Base-by-base conservation (phyloP, 2,113 vertebrate species). In the Machaerirhynchus nigripectus region DNA sequence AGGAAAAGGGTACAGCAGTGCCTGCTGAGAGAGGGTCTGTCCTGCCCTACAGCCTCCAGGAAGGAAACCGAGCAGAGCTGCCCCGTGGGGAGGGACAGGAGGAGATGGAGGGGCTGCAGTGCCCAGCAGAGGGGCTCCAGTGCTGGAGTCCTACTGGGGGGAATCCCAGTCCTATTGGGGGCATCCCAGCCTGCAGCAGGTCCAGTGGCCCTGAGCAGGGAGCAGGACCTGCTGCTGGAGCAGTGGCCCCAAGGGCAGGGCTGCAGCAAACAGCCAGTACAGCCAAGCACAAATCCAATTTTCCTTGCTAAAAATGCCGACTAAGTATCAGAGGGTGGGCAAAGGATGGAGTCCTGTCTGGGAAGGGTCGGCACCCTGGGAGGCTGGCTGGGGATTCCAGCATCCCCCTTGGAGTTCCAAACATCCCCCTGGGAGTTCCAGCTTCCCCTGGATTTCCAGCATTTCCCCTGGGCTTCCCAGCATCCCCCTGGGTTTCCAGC, bases 41-140 rank as follows among this genome's bases (percentile, higher is more conserved):
- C 31, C 68, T 79, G 40, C 22, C 28, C 61, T 33, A 1, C 0
- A 0, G 40, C 46, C 35, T 59, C 24, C 2, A 5, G 50, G 31
- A 55, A 70, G 46, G 55, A 61, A 39, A 22, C 11, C 26, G 44
- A 11, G 49, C 37, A 52, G 69, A 82, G n/a, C 39, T 55, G 28
- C 35, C 37, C 31, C 15, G 10, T 1, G 24, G 75, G 37, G 59
- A 57, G 31, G 59, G 31, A 9, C 65, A 55, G 53, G 60, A 73
- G 39, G 80, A 59, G 55, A 31, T 26, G 52, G 28, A 78, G 50
- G 46, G 22, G 13, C 55, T 0, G 5, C 0, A 2, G 42, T 3
- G 8, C 35, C 31, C 39, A 9, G 13, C n/a, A 6, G 1, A 9
- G 40, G 31, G 31, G 35, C 10, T 46, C 14, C 1, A 2, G 47